Evolutionary conservation across 1,140 invertebrate genomes (phyloP).

Genomic region (Portunus trituberculatus): DNA sequence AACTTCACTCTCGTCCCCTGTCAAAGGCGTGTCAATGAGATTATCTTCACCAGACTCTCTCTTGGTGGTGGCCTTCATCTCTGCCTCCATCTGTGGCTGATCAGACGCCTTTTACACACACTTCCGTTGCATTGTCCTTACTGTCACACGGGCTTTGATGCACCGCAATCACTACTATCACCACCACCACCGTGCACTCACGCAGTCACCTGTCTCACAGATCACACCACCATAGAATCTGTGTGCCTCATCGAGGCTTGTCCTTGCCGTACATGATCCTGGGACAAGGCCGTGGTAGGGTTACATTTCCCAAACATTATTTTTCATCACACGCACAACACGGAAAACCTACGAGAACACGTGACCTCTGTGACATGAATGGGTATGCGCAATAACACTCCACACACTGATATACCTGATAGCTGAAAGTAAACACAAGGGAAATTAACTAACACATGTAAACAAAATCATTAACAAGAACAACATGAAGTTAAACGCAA

Average conservation of each 20-base stretch:
- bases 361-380: too few species aligned
- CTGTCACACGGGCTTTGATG: not conserved
- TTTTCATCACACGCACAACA: not conserved
- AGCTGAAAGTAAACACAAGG: constrained; percentile 29
- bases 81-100: constrained; percentile 64
- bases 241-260: not conserved
- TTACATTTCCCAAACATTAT: not conserved
- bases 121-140: constrained; percentile 5
- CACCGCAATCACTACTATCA: not conserved
- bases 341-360: not conserved
- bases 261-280: not conserved
- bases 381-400: not conserved
- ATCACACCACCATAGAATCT: not conserved
- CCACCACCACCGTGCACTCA: not conserved
- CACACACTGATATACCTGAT: constrained; percentile 48
- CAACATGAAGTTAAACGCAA: not conserved
- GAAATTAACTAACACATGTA: not conserved
- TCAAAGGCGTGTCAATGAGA: not conserved
- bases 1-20: not conserved
- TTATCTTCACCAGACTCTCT: constrained; percentile 62
- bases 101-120: not conserved
- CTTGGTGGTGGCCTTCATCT: constrained; percentile 67
- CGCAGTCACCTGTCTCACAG: not conserved
- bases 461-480: not conserved
- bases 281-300: not conserved